Base-by-base conservation (phyloP, 2,888 invertebrate genomes). In the Smittia sp. region DNA sequence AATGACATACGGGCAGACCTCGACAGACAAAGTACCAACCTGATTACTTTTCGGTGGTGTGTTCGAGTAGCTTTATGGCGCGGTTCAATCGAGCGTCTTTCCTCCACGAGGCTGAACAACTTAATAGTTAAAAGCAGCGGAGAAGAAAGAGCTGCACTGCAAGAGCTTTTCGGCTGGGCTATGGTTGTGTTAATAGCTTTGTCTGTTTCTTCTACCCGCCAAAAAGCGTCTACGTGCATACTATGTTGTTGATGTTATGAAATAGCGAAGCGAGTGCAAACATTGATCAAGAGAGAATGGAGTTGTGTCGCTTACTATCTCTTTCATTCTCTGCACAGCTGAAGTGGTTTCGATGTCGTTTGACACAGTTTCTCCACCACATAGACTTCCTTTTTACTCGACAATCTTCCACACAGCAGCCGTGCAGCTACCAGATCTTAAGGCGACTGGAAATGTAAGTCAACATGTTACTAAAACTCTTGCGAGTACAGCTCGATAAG, bases 181-280 rank as follows among this genome's bases (percentile, higher is more conserved):
- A 6, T 18, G 58, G 20, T 22, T 46, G 46, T 46, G 58, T 22
- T 6, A 58, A 58, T 13, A 3, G 58, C 58, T 58, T 46, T 22
- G 22, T 13, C 58, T 58, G 22, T 58, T 7, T 46, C 15, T 13
- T 18, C 20, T 22, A 22, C 22, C 22, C 58, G 22, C 58, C 58
- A 58, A 7, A 58, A 18, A 20, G 7, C 58, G n/a, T 15, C 11
- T n/a, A 18, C 9, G 18, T 58, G 58, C 58, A 46, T 22, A 58
- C 58, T 58, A 58, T 58, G 58, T 58, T 58, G 58, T 58, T 39
- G 52, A 46, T 24, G 18, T 72, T 72, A 72, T 62, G 72, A 72
- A 72, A 72, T 72, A 72, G 20, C 13, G 46, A n/a, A 46, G 15
- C 15, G 46, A 46, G 46, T 46, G 46, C 46, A 46, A 46, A 46